phyloP scores from a whole-genome alignment of 2,797 vertebrate genomes.

The Melanotaenia boesemani region DNA sequence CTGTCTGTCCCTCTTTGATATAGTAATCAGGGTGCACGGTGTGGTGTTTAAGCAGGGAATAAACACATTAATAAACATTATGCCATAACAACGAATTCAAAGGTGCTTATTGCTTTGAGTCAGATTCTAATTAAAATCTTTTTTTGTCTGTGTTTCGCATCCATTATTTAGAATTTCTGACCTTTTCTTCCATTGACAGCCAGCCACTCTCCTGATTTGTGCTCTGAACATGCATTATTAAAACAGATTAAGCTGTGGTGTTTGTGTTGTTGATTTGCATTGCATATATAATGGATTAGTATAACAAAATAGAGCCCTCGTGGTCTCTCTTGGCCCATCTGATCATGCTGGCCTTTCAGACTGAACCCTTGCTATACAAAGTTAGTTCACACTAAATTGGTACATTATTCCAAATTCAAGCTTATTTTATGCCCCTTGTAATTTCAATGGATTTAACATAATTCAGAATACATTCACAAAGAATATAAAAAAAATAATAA shows the following conservation, averaged over 20 bases:
- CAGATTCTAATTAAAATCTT: conserved; percentile 74
- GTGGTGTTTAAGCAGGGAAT: conserved; percentile 54
- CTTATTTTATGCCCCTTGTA: conserved; percentile 60
- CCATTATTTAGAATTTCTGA: conserved; percentile 62
- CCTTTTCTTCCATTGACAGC: conserved; percentile 56
- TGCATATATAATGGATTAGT: conserved; percentile 72
- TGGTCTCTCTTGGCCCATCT: conserved; percentile 59
- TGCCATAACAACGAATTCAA: conserved; percentile 71
- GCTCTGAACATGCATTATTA: conserved; percentile 54
- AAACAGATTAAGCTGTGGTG: conserved; percentile 67
- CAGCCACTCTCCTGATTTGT: conserved; percentile 50
- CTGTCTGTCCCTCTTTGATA: conserved; percentile 56
- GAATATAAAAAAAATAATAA: conserved; percentile 46
- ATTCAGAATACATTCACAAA: conserved; percentile 49
- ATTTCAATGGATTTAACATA: conserved; percentile 71
- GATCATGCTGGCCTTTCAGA: conserved; percentile 62
- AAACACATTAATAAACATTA: conserved; percentile 83
- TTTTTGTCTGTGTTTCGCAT: conserved; percentile 75
- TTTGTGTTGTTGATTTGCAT: conserved; percentile 74
- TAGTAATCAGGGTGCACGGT: conserved; percentile 68
- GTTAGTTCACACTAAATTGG: conserved; percentile 68
- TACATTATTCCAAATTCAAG: conserved; percentile 69
- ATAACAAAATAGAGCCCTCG: conserved; percentile 49
- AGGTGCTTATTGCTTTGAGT: conserved; percentile 70
- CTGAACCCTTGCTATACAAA: conserved; percentile 53